These are phyloP conservation scores for Mesorhabditis belari DNA, from an alignment of 2,888 invertebrate genomes.

Conservation along the genomic window DNA sequence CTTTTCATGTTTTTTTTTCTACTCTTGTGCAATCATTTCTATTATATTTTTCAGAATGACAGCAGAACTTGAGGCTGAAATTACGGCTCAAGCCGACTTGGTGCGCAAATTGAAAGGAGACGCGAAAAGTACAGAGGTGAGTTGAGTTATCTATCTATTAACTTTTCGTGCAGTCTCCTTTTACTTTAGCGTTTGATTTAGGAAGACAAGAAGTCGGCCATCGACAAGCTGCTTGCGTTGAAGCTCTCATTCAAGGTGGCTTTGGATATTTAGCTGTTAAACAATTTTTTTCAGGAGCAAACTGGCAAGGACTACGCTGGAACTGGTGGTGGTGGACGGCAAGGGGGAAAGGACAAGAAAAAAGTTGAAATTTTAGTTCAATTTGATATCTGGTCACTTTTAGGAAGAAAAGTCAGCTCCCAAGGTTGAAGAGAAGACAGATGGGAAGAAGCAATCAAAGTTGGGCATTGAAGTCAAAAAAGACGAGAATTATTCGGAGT, in stretches of 20 bases:
- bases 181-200: constrained; percentile 7
- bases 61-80: constrained; percentile 8
- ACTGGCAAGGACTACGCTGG: constrained; percentile 63
- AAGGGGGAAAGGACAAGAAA: constrained; percentile 9
- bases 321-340: constrained; percentile 7
- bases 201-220: constrained; percentile 59
- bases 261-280: neutral
- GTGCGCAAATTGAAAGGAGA: constrained; percentile 21
- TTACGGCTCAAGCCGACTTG: constrained; percentile 20
- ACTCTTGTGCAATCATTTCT: no score
- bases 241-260: constrained; percentile 67
- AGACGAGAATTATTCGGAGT: constrained; percentile 83
- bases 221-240: constrained; percentile 64
- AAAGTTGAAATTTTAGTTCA: neutral
- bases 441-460: constrained; percentile 77
- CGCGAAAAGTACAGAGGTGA: constrained; percentile 10
- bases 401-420: constrained; percentile 16
- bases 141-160: constrained; percentile 1
- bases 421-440: constrained; percentile 12
- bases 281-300: constrained; percentile 50
- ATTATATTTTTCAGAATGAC: neutral
- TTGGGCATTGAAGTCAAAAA: constrained; percentile 88
- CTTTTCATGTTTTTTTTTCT: no score
- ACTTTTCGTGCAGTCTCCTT: constrained; percentile 2
- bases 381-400: neutral